Conservation (phyloP, 2,797 vertebrate genomes). For the Florisuga fusca region DNA sequence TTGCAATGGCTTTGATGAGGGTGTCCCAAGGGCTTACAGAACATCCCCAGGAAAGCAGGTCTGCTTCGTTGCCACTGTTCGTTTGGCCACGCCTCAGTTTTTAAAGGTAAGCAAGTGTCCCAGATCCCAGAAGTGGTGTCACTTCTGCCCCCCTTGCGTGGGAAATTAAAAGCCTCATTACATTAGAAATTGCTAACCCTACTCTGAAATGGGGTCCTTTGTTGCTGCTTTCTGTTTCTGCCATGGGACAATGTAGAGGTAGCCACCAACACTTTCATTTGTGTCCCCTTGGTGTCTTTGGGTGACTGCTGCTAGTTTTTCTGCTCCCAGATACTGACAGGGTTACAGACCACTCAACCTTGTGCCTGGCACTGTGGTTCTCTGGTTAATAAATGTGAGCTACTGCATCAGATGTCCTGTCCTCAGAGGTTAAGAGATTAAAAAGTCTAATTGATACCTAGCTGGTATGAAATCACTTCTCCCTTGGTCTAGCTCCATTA, state of each 20-base stretch:
- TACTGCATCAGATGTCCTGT: not conserved
- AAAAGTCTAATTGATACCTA: not conserved
- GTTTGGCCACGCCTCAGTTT: conserved; percentile 84
- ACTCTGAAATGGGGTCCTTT: not conserved
- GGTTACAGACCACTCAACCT: not conserved
- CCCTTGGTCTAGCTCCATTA: not conserved
- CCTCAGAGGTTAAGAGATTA: not conserved
- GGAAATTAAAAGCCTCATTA: not conserved
- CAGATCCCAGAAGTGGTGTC: not conserved
- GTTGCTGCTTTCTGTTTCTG: not conserved
- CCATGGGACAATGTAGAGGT: rapidly evolving
- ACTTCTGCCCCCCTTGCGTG: not conserved
- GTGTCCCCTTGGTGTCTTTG: not conserved
- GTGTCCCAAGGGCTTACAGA: conserved; percentile 78
- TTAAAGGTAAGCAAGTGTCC: conserved; percentile 76
- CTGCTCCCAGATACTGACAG: not conserved
- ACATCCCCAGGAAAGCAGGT: conserved; percentile 76
- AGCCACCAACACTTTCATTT: not conserved
- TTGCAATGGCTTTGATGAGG: conserved; percentile 81
- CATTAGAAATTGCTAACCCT: not conserved
- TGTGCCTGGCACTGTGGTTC: not conserved
- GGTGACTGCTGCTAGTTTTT: not conserved
- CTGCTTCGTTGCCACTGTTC: conserved; percentile 84
- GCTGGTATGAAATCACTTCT: not conserved
- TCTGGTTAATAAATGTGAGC: not conserved